Base-by-base conservation (phyloP, 2,888 invertebrate species). In the Eumerus sabulonum region DNA sequence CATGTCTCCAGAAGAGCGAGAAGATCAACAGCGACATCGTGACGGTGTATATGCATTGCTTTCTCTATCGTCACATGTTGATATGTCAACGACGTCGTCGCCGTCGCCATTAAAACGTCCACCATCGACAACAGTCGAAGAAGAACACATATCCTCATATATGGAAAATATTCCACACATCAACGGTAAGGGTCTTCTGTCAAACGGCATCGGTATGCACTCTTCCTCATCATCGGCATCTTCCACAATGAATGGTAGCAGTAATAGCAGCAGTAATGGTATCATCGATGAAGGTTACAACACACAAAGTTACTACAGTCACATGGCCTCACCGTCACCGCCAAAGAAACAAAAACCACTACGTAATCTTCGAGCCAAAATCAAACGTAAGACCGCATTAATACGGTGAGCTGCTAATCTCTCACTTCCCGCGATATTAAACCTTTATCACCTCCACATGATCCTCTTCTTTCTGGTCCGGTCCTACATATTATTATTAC, bases 1-100 rank as follows among this genome's bases (percentile, higher is more conserved):
- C 79, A 85, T 88, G 36, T 86, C 87, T 47, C 86, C 87, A 60
- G 88, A 89, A 82, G 92, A 92, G 84, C 89, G 92, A 53, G 93
- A 93, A 83, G 93, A 93, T 86, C 92, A 92, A 83, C 90, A 93
- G 82, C 92, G 93, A 84, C 93, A 94, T 82, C 93, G 93, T 45
- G 94, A 94, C 86, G 95, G 95, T 71, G 95, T 95, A 0, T 94
- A 95, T 84, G 95, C 94, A 0, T 88, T 95, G 79, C 89, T 95
- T 48, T 94, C 95, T 86, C 90, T 95, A 67, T 95, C 95, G 0
- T 94, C 94, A 5, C 91, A 85, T 57, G 83, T 85, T 47, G 86
- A 86, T 54, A 83, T 81, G 82, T 87, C 88, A 64, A 87, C 88
- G 66, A 85, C 27, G 27, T 27, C 40, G 9, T 11, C n/a, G n/a